Evolutionary conservation across 2,797 vertebrate species (phyloP), one percentile per base, ranked within the genome.

Genomic region (Steatocranus sp.): DNA sequence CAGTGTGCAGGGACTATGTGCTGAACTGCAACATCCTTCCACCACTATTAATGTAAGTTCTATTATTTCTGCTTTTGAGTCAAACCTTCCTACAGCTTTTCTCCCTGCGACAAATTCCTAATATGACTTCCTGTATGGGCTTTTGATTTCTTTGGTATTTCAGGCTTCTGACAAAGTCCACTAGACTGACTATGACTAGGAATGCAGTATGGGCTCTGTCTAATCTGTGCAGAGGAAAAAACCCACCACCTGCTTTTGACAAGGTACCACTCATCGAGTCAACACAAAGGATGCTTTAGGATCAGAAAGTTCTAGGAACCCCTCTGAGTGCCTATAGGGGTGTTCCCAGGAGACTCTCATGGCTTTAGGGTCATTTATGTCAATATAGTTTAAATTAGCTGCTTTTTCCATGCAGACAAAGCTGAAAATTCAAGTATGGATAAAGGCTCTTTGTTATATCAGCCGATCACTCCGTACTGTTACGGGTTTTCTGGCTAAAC

Each of bases 131-230:
- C 49, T 63, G 4, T 18, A 23, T 20, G 78, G 5, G 36, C 23
- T 53, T 48, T 54, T n/a, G 11, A 14, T 48, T 66, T 34, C 7
- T 56, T 63, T 83, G n/a, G 54, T 25, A 8, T 87, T 83, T 78
- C 81, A 99, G 99, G 95, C 97, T 99, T 92, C 95, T 99, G 86
- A 99, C 98, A 18, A 99, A 99, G 92, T 99, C 99, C 84, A 97
- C 97, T 84, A 96, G 98, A 92, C 90, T 99, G 92, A 99, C 98
- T 7, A 99, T 99, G 98, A 99, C 97, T 32, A 96, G 98, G 77
- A 99, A 99, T 75, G 98, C 98, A 5, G 98, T 99, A 25, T 99
- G 99, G 99, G 98, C 99, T 74, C 94, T 99, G 93, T 99, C 99
- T 75, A 99, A 99, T 94, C 96, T 99, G 90, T 99, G 98, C 95